These are phyloP conservation scores for Arctopsyche grandis DNA, from an alignment of 1,140 invertebrate genomes.

Conservation along the genomic window DNA sequence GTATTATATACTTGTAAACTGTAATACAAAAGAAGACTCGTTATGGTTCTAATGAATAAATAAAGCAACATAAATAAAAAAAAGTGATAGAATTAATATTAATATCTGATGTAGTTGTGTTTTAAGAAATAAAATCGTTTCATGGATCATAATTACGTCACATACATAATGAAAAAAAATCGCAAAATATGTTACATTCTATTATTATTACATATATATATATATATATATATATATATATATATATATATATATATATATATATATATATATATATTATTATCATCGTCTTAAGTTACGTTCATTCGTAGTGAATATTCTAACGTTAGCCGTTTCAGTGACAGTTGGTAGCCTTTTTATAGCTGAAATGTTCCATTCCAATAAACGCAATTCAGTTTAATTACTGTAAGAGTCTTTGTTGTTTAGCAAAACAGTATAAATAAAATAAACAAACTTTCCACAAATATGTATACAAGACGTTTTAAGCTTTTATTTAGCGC, in stretches of 20 bases:
- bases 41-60: conserved; percentile 22
- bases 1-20: background rate
- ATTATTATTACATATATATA: too few species aligned
- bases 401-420: conserved; percentile 10
- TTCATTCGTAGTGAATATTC: conserved; percentile 19
- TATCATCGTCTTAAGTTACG: background rate
- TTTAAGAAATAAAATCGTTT: conserved; percentile 27
- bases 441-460: background rate
- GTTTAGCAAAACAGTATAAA: too few species aligned
- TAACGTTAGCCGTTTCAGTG: conserved; percentile 36
- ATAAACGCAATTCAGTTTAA: conserved; percentile 38
- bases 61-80: conserved; percentile 31
- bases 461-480: background rate
- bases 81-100: conserved; percentile 34
- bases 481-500: conserved; percentile 38
- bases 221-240: too few species aligned
- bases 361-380: conserved; percentile 47
- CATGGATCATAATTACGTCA: background rate
- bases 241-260: too few species aligned
- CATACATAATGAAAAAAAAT: background rate
- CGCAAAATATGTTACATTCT: conserved; percentile 1
- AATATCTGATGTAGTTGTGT: conserved; percentile 37
- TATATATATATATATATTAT: too few species aligned
- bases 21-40: conserved; percentile 26
- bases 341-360: conserved; percentile 42